Conservation (phyloP, 2,797 vertebrate genomes). For the Merluccius polli region DNA sequence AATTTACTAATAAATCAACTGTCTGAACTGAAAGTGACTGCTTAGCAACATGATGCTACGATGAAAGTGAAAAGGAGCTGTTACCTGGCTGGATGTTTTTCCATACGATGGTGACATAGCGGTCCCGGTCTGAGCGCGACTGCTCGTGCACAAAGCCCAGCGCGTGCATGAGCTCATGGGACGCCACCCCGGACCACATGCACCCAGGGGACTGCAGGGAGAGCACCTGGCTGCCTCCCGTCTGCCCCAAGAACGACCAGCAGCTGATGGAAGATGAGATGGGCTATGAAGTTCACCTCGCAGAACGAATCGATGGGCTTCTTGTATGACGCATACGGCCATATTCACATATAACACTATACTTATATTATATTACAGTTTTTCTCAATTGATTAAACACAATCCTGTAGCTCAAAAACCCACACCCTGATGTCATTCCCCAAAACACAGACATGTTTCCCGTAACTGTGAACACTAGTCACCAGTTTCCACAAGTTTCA, state of each 20-base stretch:
- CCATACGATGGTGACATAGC: constrained; percentile 79
- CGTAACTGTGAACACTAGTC: too few species aligned
- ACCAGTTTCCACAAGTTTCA: too few species aligned
- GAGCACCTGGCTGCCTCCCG: constrained; percentile 76
- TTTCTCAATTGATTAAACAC: too few species aligned
- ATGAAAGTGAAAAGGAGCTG: not conserved
- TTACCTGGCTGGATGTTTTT: constrained; percentile 78
- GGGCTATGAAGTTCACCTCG: not conserved
- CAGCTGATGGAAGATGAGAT: constrained; percentile 62
- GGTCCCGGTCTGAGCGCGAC: constrained; percentile 82
- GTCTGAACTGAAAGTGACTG: not conserved
- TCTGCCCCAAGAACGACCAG: constrained; percentile 84
- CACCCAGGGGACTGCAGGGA: constrained; percentile 82
- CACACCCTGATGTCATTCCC: too few species aligned
- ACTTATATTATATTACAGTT: too few species aligned
- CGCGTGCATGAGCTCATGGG: constrained; percentile 83
- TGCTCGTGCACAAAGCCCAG: constrained; percentile 87
- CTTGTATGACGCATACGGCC: not conserved
- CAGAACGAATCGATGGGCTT: not conserved
- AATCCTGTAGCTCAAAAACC: too few species aligned
- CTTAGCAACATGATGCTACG: not conserved
- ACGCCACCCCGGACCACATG: constrained; percentile 80
- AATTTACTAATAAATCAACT: not conserved
- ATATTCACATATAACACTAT: not conserved
- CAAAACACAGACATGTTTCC: too few species aligned